Conservation (phyloP, 2,113 vertebrate genomes). For the Esox niger region DNA sequence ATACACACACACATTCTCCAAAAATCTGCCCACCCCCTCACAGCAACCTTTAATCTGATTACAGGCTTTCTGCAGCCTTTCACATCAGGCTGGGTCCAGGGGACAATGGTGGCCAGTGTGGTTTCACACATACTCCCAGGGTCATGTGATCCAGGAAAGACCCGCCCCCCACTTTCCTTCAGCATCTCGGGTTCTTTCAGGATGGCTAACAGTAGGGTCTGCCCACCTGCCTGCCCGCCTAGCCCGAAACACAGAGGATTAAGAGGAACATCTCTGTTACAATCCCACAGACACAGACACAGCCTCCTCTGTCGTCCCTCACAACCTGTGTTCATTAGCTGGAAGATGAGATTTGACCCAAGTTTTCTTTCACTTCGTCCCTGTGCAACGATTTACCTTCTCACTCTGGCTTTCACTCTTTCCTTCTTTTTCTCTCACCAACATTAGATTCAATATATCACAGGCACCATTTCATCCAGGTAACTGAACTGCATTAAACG, state of each 20-base stretch:
- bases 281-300: conserved; percentile 27
- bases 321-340: conserved; percentile 53
- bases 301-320: background rate
- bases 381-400: conserved; percentile 1
- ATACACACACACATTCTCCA: conserved; percentile 62
- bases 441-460: no score
- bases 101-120: conserved; percentile 77
- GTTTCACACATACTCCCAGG: conserved; percentile 73
- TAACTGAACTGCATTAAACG: no score
- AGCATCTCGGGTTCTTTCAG: conserved; percentile 52
- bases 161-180: conserved; percentile 50
- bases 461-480: no score
- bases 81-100: conserved; percentile 66
- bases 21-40: conserved; percentile 60
- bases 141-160: conserved; percentile 72
- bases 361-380: conserved; percentile 14
- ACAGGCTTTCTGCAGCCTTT: conserved; percentile 88
- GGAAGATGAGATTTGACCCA: conserved; percentile 44
- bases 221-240: conserved; percentile 46
- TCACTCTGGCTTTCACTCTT: conserved; percentile 4
- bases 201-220: conserved; percentile 39
- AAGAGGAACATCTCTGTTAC: conserved; percentile 63
- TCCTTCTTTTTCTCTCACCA: no score
- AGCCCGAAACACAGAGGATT: conserved; percentile 40
- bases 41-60: conserved; percentile 96